A percentile compares a stretch with the other conserved stretches of the same genome.
Conservation (phyloP, 1,140 invertebrate genomes). For the Kradibia gibbosae region DNA sequence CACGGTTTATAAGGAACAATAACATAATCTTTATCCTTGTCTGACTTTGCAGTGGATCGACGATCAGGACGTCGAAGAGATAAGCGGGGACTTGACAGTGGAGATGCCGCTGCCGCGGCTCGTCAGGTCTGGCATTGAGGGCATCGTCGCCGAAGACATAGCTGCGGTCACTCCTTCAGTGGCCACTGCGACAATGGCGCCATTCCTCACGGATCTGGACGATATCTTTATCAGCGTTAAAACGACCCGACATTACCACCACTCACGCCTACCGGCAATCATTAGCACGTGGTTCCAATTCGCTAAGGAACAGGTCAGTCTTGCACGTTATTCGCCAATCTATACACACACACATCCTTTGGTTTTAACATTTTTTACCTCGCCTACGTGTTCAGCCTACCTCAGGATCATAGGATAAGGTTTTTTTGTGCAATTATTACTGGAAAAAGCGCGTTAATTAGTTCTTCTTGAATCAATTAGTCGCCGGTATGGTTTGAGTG, state of each 20-base stretch:
- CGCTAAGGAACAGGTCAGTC: constrained; percentile 86
- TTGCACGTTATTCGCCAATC: background rate
- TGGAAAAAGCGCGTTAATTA: too few species aligned
- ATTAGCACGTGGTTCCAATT: constrained; percentile 94
- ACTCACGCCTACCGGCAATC: constrained; percentile 86
- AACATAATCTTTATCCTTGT: background rate
- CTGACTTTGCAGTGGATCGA: constrained; percentile 63
- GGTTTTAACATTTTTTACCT: too few species aligned
- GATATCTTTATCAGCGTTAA: constrained; percentile 96
- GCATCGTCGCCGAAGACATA: constrained; percentile 54
- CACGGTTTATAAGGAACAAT: too few species aligned
- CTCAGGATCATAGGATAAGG: too few species aligned
- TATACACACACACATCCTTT: too few species aligned
- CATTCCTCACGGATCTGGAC: constrained; percentile 81
- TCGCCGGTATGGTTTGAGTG: too few species aligned
- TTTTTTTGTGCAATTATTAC: too few species aligned
- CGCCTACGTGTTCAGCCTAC: too few species aligned
- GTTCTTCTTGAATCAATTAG: too few species aligned
- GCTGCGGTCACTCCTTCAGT: constrained; percentile 67
- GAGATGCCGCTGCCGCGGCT: constrained; percentile 55
- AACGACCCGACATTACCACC: constrained; percentile 91
- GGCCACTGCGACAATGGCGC: constrained; percentile 76
- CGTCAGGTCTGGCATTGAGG: background rate
- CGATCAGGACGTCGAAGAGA: constrained; percentile 51
- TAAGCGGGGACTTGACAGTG: constrained; percentile 54